Evolutionary conservation across 2,797 vertebrate genomes (phyloP).

Genomic region (Hydrophis major): DNA sequence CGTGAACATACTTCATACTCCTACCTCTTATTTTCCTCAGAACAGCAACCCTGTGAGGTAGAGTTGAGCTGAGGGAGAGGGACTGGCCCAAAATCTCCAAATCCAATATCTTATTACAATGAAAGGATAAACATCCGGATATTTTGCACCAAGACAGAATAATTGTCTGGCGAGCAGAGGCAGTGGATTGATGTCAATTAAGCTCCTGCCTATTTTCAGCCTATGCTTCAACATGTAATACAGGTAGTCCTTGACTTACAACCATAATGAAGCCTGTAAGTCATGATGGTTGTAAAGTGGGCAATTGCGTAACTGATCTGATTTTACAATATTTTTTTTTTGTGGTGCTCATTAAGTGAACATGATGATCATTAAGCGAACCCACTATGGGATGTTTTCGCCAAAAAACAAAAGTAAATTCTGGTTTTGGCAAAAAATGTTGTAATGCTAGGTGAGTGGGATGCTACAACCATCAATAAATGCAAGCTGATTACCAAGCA

Average conservation of each 20-base stretch:
- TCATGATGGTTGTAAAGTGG: neutral
- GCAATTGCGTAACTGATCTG: neutral
- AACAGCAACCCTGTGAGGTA: neutral
- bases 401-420: neutral
- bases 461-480: neutral
- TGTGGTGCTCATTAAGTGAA: neutral
- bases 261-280: neutral
- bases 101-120: neutral
- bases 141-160: neutral
- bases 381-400: neutral
- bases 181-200: neutral
- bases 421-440: neutral
- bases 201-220: neutral
- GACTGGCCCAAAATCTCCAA: neutral
- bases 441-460: neutral
- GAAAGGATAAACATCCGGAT: slow-evolving; percentile 16
- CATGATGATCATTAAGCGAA: neutral
- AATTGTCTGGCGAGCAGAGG: neutral
- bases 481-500: neutral
- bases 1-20: neutral
- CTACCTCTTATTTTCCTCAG: neutral
- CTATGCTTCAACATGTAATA: neutral
- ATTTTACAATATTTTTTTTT: neutral
- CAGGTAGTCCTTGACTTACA: neutral
- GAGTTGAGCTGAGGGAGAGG: neutral